A percentile compares a stretch with the other conserved stretches of the same genome.
These are phyloP conservation scores for Pimephales promelas DNA, from an alignment of 2,113 vertebrate species.

Conservation along the genomic window DNA sequence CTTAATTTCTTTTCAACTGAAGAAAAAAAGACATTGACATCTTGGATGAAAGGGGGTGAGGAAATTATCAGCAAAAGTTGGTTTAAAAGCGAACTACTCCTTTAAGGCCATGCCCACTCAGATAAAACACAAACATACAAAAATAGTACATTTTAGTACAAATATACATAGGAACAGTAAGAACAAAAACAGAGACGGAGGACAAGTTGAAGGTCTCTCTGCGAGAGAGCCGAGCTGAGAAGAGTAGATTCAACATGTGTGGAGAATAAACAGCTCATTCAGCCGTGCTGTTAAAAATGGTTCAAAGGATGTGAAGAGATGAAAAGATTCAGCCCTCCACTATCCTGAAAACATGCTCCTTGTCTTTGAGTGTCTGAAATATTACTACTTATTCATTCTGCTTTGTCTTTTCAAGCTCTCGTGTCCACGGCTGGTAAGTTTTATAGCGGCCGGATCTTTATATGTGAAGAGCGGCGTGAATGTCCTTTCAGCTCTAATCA, in stretches of 20 bases:
- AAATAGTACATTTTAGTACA: no score
- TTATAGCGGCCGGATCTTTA: slow-evolving; percentile 2
- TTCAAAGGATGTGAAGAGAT: not conserved
- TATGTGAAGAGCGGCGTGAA: not conserved
- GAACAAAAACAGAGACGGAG: no score
- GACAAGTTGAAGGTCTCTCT: no score
- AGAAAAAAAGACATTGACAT: no score
- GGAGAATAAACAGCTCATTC: not conserved
- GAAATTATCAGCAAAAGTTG: no score
- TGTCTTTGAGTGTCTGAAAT: not conserved
- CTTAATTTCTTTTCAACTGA: no score
- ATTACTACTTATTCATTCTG: slow-evolving; percentile 15
- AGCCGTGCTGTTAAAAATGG: not conserved
- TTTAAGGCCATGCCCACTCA: no score
- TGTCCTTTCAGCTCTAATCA: slow-evolving; percentile 6
- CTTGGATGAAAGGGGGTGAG: no score
- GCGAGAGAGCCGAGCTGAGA: not conserved
- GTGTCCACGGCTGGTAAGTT: not conserved
- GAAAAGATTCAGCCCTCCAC: slow-evolving; percentile 5
- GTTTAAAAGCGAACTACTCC: no score
- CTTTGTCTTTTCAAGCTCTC: slow-evolving; percentile 27
- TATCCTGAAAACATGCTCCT: slow-evolving; percentile 7
- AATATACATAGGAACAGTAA: no score
- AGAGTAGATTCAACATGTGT: not conserved
- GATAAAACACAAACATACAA: no score